A percentile compares a stretch with the other conserved stretches of the same genome.
Conservation (phyloP, 1,140 invertebrate species). For the Eueides isabella region DNA sequence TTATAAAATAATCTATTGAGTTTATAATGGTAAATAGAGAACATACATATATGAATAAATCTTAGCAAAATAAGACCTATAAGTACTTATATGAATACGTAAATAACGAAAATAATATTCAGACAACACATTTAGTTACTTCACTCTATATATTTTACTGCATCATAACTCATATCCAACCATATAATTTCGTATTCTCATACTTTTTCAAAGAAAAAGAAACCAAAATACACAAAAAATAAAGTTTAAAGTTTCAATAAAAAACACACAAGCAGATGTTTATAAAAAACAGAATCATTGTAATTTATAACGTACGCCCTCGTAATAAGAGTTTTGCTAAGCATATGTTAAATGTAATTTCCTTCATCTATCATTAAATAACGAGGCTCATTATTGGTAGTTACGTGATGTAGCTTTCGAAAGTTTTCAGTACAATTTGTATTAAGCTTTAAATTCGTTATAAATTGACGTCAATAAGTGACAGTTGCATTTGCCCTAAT, state of each 20-base stretch:
- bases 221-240: not conserved
- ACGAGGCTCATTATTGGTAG: constrained; percentile 56
- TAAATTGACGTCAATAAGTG: not conserved
- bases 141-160: constrained; percentile 10
- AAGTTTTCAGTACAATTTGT: not conserved
- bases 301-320: not conserved
- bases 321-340: not conserved
- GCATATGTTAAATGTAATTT: constrained; percentile 46
- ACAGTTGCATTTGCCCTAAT: not conserved
- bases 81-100: no score
- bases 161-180: not conserved
- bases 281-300: not conserved
- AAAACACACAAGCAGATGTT: not conserved
- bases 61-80: no score
- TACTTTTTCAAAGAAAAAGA: not conserved
- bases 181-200: not conserved
- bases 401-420: constrained; percentile 4
- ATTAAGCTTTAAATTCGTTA: not conserved
- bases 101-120: not conserved
- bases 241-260: not conserved
- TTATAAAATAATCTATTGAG: no score
- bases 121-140: not conserved
- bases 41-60: no score
- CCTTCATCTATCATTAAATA: constrained; percentile 64
- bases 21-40: no score